Evolutionary conservation across 2,113 vertebrate genomes (phyloP).

Genomic region (Dolichotis patagonum): DNA sequence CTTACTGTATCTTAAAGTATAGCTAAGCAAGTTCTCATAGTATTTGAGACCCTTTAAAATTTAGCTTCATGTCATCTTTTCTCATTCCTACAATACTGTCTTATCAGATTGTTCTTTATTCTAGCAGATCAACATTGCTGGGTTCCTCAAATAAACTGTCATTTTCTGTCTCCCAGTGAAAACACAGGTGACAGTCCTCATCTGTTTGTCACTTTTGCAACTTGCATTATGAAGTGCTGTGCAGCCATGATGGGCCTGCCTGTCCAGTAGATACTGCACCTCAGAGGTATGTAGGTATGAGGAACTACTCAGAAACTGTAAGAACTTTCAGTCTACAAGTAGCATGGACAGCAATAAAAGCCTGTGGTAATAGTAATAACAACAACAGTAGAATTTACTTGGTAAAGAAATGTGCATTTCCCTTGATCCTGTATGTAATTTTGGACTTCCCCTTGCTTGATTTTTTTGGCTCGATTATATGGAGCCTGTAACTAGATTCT

Average conservation of each 20-base stretch:
- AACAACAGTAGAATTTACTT: not conserved
- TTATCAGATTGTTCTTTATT: not conserved
- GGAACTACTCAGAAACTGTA: not conserved
- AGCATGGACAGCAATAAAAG: not conserved
- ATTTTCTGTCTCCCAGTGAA: not conserved
- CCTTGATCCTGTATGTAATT: not conserved
- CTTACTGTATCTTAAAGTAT: not conserved
- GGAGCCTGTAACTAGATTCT: not conserved
- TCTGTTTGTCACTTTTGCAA: not conserved
- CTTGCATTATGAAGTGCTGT: not conserved
- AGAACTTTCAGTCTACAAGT: not conserved
- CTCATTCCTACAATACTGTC: not conserved
- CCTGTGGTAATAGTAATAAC: not conserved
- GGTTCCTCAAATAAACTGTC: not conserved
- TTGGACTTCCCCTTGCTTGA: not conserved
- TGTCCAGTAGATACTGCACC: not conserved
- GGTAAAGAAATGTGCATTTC: rapidly evolving
- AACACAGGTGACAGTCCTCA: not conserved
- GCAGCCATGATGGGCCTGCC: not conserved
- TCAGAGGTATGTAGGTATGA: not conserved
- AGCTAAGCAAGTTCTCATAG: not conserved
- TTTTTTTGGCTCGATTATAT: not conserved
- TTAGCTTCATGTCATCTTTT: not conserved
- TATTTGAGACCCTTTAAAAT: not conserved
- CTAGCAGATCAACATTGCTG: not conserved